Conservation (phyloP, 1,140 invertebrate species). For the Calliphora vicina region DNA sequence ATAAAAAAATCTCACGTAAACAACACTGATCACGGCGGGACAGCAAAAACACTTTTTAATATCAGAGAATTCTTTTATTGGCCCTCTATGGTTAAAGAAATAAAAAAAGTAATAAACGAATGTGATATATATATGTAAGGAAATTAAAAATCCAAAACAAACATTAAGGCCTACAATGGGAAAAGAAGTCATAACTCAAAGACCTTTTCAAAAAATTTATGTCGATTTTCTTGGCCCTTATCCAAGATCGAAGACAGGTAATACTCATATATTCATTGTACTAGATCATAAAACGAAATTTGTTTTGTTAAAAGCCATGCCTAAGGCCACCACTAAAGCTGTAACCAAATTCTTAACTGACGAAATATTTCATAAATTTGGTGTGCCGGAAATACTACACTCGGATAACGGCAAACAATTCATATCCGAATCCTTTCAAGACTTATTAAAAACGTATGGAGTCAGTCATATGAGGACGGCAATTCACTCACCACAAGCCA, state of each 20-base stretch:
- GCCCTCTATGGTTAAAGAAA: not conserved
- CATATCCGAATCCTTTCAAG: not conserved
- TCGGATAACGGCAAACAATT: conserved; percentile 8
- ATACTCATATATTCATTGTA: not conserved
- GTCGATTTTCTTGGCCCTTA: not conserved
- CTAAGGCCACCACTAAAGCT: too few species aligned
- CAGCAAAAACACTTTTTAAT: not conserved
- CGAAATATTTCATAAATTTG: not conserved
- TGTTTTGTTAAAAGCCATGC: not conserved
- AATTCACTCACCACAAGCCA: not conserved
- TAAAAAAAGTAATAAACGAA: not conserved
- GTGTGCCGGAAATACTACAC: not conserved
- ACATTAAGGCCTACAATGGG: not conserved
- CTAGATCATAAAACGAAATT: too few species aligned
- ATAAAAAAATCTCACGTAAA: too few species aligned
- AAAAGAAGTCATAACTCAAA: not conserved
- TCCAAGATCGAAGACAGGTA: not conserved
- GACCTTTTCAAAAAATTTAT: not conserved
- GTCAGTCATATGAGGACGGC: not conserved
- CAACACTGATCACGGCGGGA: not conserved
- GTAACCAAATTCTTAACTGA: too few species aligned
- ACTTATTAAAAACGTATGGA: not conserved
- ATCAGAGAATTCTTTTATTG: not conserved
- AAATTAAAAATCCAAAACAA: not conserved
- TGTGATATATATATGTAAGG: not conserved